Evolutionary conservation across 2,888 invertebrate genomes (phyloP).

Genomic region (Tachystola acroxantha): DNA sequence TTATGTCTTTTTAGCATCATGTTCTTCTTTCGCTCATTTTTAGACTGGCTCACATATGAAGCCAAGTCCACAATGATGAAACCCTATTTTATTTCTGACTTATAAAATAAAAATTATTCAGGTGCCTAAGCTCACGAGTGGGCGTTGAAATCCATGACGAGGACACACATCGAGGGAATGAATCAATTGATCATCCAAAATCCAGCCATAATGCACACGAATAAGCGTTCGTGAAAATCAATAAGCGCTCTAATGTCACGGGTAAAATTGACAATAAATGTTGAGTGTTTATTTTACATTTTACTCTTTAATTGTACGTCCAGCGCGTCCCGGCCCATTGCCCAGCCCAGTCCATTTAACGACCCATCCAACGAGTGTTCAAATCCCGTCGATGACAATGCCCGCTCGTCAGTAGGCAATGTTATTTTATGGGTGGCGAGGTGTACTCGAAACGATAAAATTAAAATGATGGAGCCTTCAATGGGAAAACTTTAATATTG

Average conservation of each 20-base stretch:
- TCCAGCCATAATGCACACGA: constrained; percentile 12
- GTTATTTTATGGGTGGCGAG: constrained; percentile 24
- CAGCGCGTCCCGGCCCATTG: constrained; percentile 35
- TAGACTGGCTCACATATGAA: no score
- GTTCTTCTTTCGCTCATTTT: no score
- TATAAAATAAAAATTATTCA: constrained; percentile 21
- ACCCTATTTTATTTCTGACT: no score
- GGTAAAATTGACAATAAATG: constrained; percentile 65
- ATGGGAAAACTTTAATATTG: background rate
- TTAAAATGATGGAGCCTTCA: background rate
- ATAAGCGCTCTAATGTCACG: constrained; percentile 46
- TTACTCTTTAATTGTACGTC: constrained; percentile 64
- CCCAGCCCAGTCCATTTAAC: no score
- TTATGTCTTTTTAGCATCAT: no score
- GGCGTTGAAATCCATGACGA: constrained; percentile 47
- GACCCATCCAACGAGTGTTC: constrained; percentile 40
- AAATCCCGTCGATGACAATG: constrained; percentile 58
- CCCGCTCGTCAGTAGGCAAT: constrained; percentile 46
- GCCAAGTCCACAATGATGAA: no score
- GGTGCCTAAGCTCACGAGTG: constrained; percentile 32
- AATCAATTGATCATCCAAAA: no score
- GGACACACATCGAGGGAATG: constrained; percentile 26
- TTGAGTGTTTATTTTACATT: constrained; percentile 72
- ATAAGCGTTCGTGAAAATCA: constrained; percentile 10
- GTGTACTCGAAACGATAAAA: constrained; percentile 6